A percentile compares a stretch with the other conserved stretches of the same genome.
Evolutionary conservation across 2,113 vertebrate species (phyloP).

Genomic region (Pelvicachromis taeniatus): DNA sequence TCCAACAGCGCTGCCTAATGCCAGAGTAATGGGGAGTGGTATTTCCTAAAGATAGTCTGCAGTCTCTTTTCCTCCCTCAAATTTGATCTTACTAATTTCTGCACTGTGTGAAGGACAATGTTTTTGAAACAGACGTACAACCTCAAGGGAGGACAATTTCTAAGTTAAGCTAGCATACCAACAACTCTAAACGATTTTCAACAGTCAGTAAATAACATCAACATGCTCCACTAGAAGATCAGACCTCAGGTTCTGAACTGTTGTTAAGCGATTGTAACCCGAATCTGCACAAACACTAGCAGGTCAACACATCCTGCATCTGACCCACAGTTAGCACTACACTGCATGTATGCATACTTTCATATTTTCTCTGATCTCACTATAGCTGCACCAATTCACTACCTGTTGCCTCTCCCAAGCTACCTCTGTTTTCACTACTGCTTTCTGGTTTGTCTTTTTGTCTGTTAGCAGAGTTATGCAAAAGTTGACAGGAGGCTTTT

Average conservation of each 20-base stretch:
- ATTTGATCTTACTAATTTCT: not conserved
- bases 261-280: not conserved
- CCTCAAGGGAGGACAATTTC: not conserved
- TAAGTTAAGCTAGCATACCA: not conserved
- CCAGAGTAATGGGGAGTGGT: not conserved
- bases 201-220: not conserved
- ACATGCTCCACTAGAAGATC: not conserved
- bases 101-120: not conserved
- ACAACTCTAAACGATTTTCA: not conserved
- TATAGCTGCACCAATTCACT: not conserved
- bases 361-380: not conserved
- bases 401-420: not conserved
- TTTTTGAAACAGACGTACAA: not conserved
- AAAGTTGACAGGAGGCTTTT: not conserved
- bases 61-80: not conserved
- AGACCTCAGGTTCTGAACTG: not conserved
- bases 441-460: not conserved
- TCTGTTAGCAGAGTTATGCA: not conserved
- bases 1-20: not conserved
- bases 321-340: not conserved
- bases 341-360: not conserved
- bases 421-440: not conserved
- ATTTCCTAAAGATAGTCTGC: not conserved
- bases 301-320: conserved; percentile 14
- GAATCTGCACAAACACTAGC: conserved; percentile 6